phyloP scores from a whole-genome alignment of 2,888 invertebrate species.

The Chrysomela aeneicollis region DNA sequence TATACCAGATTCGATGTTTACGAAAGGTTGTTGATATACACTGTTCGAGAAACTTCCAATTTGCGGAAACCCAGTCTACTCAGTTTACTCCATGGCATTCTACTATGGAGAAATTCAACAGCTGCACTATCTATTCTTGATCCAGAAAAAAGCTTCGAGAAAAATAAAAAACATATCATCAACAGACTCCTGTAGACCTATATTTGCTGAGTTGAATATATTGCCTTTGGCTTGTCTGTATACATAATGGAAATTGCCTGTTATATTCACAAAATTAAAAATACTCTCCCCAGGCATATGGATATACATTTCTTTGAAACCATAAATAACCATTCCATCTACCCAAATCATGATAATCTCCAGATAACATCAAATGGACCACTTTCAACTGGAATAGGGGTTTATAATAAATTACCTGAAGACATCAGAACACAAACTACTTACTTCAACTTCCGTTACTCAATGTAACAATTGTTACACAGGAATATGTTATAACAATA shows the following conservation, averaged over 20 bases:
- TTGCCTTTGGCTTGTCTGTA: neutral
- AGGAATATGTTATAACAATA: no score
- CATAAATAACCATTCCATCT: no score
- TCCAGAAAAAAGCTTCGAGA: slow-evolving; percentile 4
- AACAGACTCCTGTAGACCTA: neutral
- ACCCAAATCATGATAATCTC: no score
- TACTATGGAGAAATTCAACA: slow-evolving; percentile 1
- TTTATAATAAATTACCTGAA: no score
- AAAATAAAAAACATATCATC: neutral
- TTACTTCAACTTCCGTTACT: no score
- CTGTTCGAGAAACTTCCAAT: neutral
- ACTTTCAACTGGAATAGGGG: no score
- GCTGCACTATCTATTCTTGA: no score
- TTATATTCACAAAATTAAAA: slow-evolving; percentile 1
- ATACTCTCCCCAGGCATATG: slow-evolving; percentile 6
- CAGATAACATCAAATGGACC: no score
- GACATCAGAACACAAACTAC: no score
- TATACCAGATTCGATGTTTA: neutral
- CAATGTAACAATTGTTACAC: no score
- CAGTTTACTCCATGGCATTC: slow-evolving; percentile 4
- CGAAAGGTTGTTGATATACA: neutral
- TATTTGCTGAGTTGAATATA: slow-evolving; percentile 3
- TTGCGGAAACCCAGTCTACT: slow-evolving; percentile 6
- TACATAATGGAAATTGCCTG: neutral
- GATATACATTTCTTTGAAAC: neutral